These are phyloP conservation scores for Battus philenor DNA, from an alignment of 1,140 invertebrate species.

Conservation along the genomic window DNA sequence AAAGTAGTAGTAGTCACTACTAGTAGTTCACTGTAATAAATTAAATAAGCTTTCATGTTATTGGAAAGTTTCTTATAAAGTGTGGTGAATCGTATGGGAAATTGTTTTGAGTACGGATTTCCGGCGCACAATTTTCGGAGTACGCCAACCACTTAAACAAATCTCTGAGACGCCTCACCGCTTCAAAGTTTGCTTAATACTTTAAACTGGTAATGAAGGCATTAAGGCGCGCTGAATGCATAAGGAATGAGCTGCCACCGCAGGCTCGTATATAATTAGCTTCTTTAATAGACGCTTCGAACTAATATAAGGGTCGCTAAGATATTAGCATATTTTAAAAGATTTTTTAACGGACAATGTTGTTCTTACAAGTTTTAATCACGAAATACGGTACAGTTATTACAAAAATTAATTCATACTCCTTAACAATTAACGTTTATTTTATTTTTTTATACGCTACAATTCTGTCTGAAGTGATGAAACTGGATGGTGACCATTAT, in stretches of 20 bases:
- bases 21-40: too few relatives aligned
- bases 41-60: too few relatives aligned
- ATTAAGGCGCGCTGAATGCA: slow-evolving; percentile 70
- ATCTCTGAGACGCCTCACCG: slow-evolving; percentile 53
- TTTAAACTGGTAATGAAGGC: slow-evolving; percentile 74
- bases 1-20: too few relatives aligned
- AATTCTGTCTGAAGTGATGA: too few relatives aligned
- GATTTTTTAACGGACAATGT: too few relatives aligned
- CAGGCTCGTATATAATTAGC: slow-evolving; percentile 58
- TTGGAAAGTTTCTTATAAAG: too few relatives aligned
- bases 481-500: too few relatives aligned
- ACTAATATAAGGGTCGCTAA: slow-evolving; percentile 13
- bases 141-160: slow-evolving; percentile 47
- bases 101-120: slow-evolving; percentile 27
- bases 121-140: slow-evolving; percentile 21
- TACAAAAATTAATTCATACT: too few relatives aligned
- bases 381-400: too few relatives aligned
- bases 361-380: too few relatives aligned
- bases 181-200: slow-evolving; percentile 70
- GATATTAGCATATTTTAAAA: not conserved
- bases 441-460: too few relatives aligned
- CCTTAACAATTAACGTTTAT: too few relatives aligned
- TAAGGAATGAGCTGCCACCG: slow-evolving; percentile 63
- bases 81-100: slow-evolving; percentile 17
- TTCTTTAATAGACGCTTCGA: slow-evolving; percentile 36